phyloP scores from a whole-genome alignment of 1,140 invertebrate genomes.

The Tetramorium parvispinum region DNA sequence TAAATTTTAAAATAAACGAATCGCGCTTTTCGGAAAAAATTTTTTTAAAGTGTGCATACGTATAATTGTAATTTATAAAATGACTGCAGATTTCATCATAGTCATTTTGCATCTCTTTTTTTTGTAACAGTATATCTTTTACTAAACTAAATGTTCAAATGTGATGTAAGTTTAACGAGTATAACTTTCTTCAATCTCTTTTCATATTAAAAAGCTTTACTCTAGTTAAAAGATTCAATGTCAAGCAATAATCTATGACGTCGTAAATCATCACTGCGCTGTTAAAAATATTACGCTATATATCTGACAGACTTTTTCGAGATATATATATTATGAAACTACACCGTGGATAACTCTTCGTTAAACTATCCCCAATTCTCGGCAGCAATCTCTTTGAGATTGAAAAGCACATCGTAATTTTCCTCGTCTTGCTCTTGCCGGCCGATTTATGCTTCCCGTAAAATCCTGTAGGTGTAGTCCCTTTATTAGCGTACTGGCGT shows the following conservation, averaged over 20 bases:
- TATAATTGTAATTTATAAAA: neutral
- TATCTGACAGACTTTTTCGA: conserved; percentile 19
- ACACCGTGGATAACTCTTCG: conserved; percentile 16
- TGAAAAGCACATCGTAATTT: conserved; percentile 50
- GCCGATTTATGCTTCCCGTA: conserved; percentile 42
- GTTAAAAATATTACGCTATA: conserved; percentile 41
- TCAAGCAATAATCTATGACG: conserved; percentile 7
- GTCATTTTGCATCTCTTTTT: neutral
- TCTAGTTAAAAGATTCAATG: conserved; percentile 13
- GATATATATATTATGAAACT: conserved; percentile 26
- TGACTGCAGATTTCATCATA: neutral
- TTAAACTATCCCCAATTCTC: conserved; percentile 35
- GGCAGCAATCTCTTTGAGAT: conserved; percentile 41
- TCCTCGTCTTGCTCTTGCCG: conserved; percentile 31
- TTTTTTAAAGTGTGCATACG: neutral
- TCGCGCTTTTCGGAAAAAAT: neutral
- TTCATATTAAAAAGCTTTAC: conserved; percentile 8
- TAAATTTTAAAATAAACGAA: neutral
- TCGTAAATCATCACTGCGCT: neutral
- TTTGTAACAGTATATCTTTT: neutral
- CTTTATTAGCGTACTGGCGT: conserved; percentile 8
- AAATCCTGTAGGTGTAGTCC: conserved; percentile 8
- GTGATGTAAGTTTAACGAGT: neutral
- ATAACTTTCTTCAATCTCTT: neutral
- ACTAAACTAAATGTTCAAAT: neutral